Conservation (phyloP, 2,113 vertebrate species). For the Heloderma charlesbogerti region DNA sequence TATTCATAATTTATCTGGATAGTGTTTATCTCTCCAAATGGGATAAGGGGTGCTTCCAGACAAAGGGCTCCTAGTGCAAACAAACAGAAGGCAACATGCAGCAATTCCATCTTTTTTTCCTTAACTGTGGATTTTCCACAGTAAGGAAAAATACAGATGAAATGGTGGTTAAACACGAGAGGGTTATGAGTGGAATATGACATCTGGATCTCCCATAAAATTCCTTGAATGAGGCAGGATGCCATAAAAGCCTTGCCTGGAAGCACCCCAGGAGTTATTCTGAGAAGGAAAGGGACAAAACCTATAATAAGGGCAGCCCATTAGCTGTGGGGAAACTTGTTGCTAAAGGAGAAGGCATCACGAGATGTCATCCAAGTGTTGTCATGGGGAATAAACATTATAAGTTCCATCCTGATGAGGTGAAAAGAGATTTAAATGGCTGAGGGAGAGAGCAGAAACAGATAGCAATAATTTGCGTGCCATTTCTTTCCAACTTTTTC, state of each 20-base stretch:
- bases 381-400: background rate
- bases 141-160: too few species aligned
- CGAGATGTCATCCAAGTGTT: background rate
- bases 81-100: too few species aligned
- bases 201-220: too few species aligned
- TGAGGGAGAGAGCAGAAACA: background rate
- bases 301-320: background rate
- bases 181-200: too few species aligned
- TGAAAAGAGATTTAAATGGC: constrained; percentile 15
- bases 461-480: background rate
- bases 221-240: too few species aligned
- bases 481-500: background rate
- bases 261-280: background rate
- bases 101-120: too few species aligned
- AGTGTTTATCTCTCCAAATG: background rate
- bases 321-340: background rate
- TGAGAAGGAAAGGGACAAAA: background rate
- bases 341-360: background rate
- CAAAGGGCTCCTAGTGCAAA: too few species aligned
- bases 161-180: too few species aligned
- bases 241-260: too few species aligned
- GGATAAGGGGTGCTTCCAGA: too few species aligned
- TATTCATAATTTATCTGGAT: background rate
- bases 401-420: background rate
- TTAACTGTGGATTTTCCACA: too few species aligned